Evolutionary conservation across 2,113 vertebrate genomes (phyloP).

Genomic region (Hydropotes inermis): DNA sequence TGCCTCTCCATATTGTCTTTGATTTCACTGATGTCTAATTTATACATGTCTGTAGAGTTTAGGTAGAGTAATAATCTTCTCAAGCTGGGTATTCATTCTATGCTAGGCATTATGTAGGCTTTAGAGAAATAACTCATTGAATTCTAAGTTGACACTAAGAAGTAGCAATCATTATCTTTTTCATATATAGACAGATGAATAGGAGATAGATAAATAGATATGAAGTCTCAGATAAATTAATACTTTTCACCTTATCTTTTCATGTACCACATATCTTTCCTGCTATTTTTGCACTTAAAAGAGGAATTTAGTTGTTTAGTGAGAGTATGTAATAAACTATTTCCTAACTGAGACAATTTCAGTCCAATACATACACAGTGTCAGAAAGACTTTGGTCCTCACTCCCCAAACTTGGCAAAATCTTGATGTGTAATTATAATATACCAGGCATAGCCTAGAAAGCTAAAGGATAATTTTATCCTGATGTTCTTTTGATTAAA

Average conservation of each 20-base stretch:
- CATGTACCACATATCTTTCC: background rate
- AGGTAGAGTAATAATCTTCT: background rate
- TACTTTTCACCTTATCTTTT: background rate
- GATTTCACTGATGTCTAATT: background rate
- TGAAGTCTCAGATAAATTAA: background rate
- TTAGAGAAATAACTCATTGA: background rate
- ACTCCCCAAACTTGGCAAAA: conserved; percentile 42
- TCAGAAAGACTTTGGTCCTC: background rate
- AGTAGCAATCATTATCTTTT: background rate
- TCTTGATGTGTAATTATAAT: conserved; percentile 60
- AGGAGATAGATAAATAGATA: background rate
- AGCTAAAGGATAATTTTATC: conserved; percentile 59
- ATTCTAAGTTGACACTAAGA: background rate
- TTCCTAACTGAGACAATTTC: background rate
- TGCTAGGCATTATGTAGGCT: background rate
- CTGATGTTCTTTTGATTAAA: conserved; percentile 68
- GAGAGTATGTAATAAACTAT: background rate
- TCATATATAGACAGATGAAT: background rate
- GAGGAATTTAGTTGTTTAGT: background rate
- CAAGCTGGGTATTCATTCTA: background rate
- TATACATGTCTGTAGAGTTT: background rate
- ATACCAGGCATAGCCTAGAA: conserved; percentile 14
- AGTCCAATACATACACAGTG: background rate
- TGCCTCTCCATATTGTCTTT: background rate
- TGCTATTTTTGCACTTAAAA: background rate